Base-by-base conservation (phyloP, 1,140 invertebrate species). In the Geopemphigus sp. region DNA sequence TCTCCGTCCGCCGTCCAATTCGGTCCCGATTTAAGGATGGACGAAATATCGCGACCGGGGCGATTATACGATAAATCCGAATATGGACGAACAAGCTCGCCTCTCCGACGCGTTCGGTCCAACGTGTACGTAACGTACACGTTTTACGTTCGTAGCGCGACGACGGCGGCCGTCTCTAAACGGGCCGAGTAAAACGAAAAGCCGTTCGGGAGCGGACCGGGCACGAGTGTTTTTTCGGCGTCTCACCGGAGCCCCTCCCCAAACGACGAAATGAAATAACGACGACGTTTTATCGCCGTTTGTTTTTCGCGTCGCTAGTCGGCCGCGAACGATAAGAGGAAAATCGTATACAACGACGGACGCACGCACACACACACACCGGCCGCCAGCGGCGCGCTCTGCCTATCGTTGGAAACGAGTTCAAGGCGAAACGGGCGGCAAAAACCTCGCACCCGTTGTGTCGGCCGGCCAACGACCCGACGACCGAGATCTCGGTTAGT, bases 381-480 rank as follows among this genome's bases (percentile, higher is more conserved):
- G 57, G 32, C 47, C 32, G 32, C 3, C 32, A n/a, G 32, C 32
- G 32, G 32, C 32, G 32, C 32, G 32, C 32, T 5, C 74, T 59
- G 74, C 74, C 74, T 78, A 78, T 78, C 74, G 24, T 61, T 50
- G 74, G 74, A 78, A 78, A 78, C 74, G 74, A 78, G 74, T 78
- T 78, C 74, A 78, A 78, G 74, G 74, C 74, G 24, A 78, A 78
- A 78, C 74, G 74, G 74, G 74, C 74, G 57, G 74, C 74, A 78
- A 63, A 78, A 78, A 63, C 74, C 74, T 78, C 74, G 74, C 74
- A 78, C 74, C 74, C 74, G 74, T 78, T 78, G 74, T 78, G 74
- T 78, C 74, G 74, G 74, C 57, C 57, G 74, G 74, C 74, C 74
- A 78, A 78, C 74, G 74, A 78, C 74, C 74, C 74, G 74, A 17